Conservation (phyloP, 2,113 vertebrate species). For the Hippocampus abdominalis region DNA sequence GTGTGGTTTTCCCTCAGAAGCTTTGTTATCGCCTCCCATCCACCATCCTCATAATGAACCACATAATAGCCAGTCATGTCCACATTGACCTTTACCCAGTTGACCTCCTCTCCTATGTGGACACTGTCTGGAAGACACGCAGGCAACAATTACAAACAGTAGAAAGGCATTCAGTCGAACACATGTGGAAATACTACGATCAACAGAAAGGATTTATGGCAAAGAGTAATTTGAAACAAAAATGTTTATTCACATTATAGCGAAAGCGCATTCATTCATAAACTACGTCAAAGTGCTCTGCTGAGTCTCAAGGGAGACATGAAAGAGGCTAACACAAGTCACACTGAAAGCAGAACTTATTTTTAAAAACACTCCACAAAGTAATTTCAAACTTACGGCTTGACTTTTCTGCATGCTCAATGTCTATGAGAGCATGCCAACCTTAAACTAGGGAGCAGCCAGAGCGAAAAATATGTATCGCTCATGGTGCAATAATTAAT, state of each 20-base stretch:
- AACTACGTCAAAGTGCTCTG: background rate
- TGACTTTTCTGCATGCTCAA: no score
- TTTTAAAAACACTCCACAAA: no score
- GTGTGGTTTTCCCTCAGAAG: conserved; percentile 74
- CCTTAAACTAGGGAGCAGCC: no score
- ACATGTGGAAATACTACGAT: no score
- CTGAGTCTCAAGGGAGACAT: background rate
- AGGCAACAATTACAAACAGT: background rate
- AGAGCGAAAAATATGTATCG: no score
- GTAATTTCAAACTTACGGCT: no score
- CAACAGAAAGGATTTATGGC: background rate
- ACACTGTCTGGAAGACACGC: conserved; percentile 59
- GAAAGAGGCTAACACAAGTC: background rate
- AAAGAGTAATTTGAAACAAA: background rate
- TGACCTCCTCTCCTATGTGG: conserved; percentile 60
- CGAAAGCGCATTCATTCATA: no score
- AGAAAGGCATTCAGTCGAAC: background rate
- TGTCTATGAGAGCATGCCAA: no score
- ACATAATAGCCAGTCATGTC: conserved; percentile 79
- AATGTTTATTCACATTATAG: background rate
- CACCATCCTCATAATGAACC: conserved; percentile 74
- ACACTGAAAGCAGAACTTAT: no score
- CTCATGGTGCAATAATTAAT: no score
- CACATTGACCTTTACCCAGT: conserved; percentile 77
- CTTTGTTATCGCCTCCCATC: conserved; percentile 68